A percentile compares a stretch with the other conserved stretches of the same genome.
Evolutionary conservation across 2,888 invertebrate species (phyloP).

Genomic region (Emmelina monodactyla): DNA sequence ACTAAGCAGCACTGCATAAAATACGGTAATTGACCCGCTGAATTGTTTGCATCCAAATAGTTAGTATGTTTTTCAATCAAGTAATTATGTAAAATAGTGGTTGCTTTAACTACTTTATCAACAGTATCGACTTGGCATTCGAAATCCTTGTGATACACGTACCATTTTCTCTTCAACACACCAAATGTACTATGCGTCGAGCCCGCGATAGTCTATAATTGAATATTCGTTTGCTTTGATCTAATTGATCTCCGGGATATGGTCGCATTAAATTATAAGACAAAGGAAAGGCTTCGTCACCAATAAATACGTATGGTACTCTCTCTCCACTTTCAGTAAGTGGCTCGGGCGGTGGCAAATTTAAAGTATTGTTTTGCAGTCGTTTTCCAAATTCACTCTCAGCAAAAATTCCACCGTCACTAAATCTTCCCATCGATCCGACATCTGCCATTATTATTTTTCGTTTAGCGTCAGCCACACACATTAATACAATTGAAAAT

Average conservation of each 20-base stretch:
- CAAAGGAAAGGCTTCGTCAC: conserved; percentile 14
- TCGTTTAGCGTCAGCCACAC: conserved; percentile 8
- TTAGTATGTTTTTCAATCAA: conserved; percentile 8
- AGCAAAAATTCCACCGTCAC: conserved; percentile 11
- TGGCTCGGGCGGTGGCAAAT: background rate
- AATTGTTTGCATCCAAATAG: conserved; percentile 7
- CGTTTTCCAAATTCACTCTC: conserved; percentile 7
- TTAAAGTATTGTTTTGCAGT: background rate
- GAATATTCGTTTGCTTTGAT: conserved; percentile 6
- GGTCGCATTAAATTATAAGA: conserved; percentile 9
- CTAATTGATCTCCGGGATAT: conserved; percentile 8
- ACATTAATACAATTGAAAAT: conserved; percentile 11
- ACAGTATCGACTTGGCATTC: conserved; percentile 10
- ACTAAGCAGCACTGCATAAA: too few relatives aligned
- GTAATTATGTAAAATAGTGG: conserved; percentile 9
- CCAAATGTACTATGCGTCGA: conserved; percentile 6
- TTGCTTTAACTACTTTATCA: conserved; percentile 11
- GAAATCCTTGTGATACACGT: conserved; percentile 6
- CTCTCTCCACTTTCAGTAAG: conserved; percentile 4
- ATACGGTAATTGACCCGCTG: too few relatives aligned
- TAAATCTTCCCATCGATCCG: conserved; percentile 10
- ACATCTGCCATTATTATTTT: conserved; percentile 9
- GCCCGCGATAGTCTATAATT: conserved; percentile 11
- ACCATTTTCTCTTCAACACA: conserved; percentile 5
- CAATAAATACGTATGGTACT: conserved; percentile 11